Conservation (phyloP, 2,888 invertebrate species). For the Autographa gamma region DNA sequence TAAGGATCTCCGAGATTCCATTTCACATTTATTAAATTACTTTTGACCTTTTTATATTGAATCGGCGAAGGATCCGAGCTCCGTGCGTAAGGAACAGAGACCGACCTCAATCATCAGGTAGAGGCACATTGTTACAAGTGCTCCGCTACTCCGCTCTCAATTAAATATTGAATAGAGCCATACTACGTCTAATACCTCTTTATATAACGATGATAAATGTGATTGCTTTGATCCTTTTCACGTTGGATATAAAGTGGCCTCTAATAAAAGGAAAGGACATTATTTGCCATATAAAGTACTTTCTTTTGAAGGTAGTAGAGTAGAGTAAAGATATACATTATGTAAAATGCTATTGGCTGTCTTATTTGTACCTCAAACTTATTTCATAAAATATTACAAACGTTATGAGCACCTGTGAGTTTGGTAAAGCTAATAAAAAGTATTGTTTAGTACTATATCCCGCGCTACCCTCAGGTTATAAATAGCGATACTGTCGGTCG, state of each 20-base stretch:
- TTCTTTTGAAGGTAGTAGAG: no score
- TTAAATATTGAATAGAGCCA: conserved; percentile 16
- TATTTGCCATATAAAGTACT: neutral
- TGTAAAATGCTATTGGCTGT: no score
- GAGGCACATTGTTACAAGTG: conserved; percentile 13
- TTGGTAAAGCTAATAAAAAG: neutral
- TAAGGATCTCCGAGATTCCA: conserved; percentile 32
- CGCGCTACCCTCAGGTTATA: neutral
- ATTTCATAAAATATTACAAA: neutral
- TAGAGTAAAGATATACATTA: neutral
- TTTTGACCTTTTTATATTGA: conserved; percentile 45
- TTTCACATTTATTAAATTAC: conserved; percentile 45
- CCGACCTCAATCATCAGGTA: conserved; percentile 23
- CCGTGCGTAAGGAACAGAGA: conserved; percentile 11
- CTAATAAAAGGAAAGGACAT: neutral
- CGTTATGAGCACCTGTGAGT: neutral
- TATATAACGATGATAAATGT: conserved; percentile 12
- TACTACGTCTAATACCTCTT: conserved; percentile 25
- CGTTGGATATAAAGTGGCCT: neutral
- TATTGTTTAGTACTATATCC: conserved; percentile 1
- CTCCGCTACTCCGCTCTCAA: neutral
- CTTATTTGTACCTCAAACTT: neutral
- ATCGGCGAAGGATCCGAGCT: conserved; percentile 20
- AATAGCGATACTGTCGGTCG: conserved; percentile 4
- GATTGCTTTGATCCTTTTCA: neutral